Evolutionary conservation across 2,113 vertebrate species (phyloP), one percentile per base, ranked within the genome.

Genomic region (Oxygymnocypris stewartii): DNA sequence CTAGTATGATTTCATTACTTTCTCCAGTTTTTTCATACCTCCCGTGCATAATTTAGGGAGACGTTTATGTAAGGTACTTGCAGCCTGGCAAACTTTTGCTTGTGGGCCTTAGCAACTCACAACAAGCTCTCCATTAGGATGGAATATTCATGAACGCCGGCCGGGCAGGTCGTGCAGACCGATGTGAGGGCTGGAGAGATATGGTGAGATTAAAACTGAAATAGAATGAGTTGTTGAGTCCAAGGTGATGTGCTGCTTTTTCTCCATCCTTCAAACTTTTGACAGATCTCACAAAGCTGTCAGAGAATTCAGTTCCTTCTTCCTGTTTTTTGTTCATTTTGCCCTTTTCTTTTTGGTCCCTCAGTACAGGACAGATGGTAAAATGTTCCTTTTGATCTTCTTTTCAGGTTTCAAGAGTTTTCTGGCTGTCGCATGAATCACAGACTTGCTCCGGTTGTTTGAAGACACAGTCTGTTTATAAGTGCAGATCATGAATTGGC

Each of bases 111-210:
- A 79, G 86, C 87, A 88, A 74, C 69, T 37, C 47, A 84, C 54
- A 82, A 75, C 35, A 73, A 84, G 76, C 81, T 57, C 80, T 89
- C 89, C 79, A 69, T 82, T 44, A 51, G 86, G 86, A 86, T 90
- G 87, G 91, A 93, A 94, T 94, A 94, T 95, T 94, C 90, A 93
- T 92, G 84, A 86, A 49, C 10, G 10, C 67, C 35, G 85, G n/a
- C 57, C 35, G 85, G 71, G 18, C 31, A 25, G 88, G 84, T 91
- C 87, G 90, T 77, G 88, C 84, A 90, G 90, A 90, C 88, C 63
- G 54, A 44, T 51, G 67, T 5, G 20, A 76, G 28, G 10, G 69
- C 63, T 51, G 86, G 88, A 83, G 86, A 88, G 69, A 79, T 75
- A 61, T 7, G 54, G 31, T 84, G 47, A 20, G 79, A 84, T 23